Conservation (phyloP, 2,113 vertebrate species). For the Ceuthmochares aereus region DNA sequence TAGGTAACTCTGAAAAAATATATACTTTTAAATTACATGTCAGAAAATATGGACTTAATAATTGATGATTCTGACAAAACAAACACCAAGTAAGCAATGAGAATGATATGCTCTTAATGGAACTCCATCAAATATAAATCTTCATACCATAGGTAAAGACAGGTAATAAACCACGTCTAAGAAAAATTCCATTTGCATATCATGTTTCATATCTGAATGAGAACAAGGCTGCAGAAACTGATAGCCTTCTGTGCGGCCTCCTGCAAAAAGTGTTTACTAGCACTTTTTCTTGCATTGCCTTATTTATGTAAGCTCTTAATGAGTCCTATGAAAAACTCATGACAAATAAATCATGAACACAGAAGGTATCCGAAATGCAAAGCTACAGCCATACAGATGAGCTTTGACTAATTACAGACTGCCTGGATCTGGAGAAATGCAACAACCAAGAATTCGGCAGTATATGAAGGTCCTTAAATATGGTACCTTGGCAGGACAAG, state of each 20-base stretch:
- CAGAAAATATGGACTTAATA: background rate
- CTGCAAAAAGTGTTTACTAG: background rate
- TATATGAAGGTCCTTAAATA: background rate
- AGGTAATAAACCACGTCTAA: background rate
- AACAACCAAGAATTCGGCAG: background rate
- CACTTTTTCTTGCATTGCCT: background rate
- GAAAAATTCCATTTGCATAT: background rate
- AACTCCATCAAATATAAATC: background rate
- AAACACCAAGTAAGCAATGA: background rate
- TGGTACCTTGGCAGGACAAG: background rate
- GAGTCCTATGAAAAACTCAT: background rate
- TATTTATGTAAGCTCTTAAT: background rate
- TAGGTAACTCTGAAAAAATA: background rate
- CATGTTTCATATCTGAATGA: background rate
- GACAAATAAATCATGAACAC: background rate
- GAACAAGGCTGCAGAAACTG: background rate
- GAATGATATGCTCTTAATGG: background rate
- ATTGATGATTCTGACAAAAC: background rate
- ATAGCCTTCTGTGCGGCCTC: conserved; percentile 8
- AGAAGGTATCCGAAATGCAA: background rate
- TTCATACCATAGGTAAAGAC: background rate
- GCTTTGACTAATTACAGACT: background rate
- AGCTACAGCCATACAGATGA: background rate
- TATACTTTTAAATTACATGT: background rate
- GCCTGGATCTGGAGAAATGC: background rate